Conservation (phyloP, 2,888 invertebrate species). For the Thyatira batis region DNA sequence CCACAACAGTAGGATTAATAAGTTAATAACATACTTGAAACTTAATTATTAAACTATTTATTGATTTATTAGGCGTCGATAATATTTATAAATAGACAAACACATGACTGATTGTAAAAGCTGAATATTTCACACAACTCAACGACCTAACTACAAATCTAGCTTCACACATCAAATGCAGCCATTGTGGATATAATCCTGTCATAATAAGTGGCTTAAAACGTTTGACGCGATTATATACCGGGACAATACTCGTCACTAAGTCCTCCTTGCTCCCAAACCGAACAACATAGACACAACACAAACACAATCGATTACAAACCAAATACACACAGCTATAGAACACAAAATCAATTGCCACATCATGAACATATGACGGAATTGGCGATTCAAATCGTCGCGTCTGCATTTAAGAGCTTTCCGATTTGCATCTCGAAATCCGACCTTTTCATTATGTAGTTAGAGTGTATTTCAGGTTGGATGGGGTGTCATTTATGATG, state of each 20-base stretch:
- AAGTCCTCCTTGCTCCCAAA: conserved; percentile 28
- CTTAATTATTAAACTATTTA: no score
- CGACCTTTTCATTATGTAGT: conserved; percentile 11
- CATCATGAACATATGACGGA: conserved; percentile 37
- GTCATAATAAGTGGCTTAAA: conserved; percentile 56
- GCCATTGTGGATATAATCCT: conserved; percentile 37
- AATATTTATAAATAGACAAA: no score
- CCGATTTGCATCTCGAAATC: conserved; percentile 14
- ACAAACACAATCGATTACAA: conserved; percentile 33
- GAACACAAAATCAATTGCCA: conserved; percentile 41
- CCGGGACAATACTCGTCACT: conserved; percentile 51
- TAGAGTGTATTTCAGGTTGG: conserved; percentile 30
- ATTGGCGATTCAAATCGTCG: conserved; percentile 38
- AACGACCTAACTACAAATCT: neutral
- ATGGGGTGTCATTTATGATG: conserved; percentile 15
- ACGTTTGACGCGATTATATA: conserved; percentile 59
- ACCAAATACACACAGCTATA: conserved; percentile 30
- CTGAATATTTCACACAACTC: neutral
- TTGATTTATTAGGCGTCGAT: no score
- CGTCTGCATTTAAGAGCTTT: conserved; percentile 53
- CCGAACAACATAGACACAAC: conserved; percentile 22
- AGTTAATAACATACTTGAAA: no score
- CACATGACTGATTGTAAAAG: neutral
- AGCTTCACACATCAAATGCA: conserved; percentile 22
- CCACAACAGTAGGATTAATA: no score